Evolutionary conservation across 1,140 invertebrate species (phyloP).

Genomic region (Lepidurus arcticus): DNA sequence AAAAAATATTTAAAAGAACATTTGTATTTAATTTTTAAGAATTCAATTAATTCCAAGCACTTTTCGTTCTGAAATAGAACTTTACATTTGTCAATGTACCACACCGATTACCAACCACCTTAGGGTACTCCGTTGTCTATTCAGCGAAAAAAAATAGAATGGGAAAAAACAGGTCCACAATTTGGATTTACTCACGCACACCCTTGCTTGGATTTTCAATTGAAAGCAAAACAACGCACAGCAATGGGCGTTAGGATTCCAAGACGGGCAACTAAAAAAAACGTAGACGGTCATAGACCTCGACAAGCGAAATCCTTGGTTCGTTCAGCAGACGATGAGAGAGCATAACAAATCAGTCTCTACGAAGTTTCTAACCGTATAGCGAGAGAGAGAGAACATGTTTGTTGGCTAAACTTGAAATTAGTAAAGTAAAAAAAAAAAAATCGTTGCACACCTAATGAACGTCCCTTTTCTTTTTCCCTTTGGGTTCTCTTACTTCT

Average conservation of each 20-base stretch:
- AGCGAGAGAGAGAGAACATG: background rate
- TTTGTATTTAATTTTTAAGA: no score
- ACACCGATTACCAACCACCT: no score
- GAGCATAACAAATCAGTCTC: conserved; percentile 14
- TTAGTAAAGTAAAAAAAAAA: no score
- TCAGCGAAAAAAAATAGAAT: background rate
- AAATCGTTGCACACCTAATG: no score
- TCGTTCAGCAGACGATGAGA: background rate
- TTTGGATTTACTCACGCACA: background rate
- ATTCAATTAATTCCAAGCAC: no score
- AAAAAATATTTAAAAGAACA: no score
- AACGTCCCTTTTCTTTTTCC: no score
- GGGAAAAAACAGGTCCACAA: background rate
- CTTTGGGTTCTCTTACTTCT: background rate
- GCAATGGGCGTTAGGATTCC: background rate
- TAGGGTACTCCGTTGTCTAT: background rate
- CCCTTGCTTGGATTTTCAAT: background rate
- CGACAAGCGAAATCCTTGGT: background rate
- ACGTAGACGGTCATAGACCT: conserved; percentile 7
- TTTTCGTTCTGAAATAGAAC: no score
- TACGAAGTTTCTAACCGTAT: background rate
- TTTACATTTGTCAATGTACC: no score
- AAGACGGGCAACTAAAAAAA: background rate
- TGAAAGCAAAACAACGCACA: background rate
- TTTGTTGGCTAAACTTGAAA: background rate